Evolutionary conservation across 2,888 invertebrate species (phyloP).

Genomic region (Mamestra brassicae): DNA sequence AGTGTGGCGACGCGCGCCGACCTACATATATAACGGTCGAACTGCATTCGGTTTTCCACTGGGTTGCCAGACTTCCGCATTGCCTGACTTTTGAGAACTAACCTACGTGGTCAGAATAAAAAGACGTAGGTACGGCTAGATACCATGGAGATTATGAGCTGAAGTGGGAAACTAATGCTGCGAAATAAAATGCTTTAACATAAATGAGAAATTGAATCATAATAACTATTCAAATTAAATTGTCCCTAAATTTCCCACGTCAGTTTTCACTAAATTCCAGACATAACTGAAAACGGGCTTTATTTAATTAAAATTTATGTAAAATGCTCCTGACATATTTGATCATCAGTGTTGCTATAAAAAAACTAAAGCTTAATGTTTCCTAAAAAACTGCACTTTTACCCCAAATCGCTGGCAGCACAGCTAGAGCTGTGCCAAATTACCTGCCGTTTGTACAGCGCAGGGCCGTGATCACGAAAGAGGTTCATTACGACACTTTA

Average conservation of each 20-base stretch:
- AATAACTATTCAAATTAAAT: too few species aligned
- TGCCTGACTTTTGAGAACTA: constrained; percentile 38
- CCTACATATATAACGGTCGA: constrained; percentile 64
- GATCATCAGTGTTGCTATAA: too few species aligned
- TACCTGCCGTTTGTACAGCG: constrained; percentile 36
- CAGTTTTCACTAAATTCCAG: too few species aligned
- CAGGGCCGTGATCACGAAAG: constrained; percentile 61
- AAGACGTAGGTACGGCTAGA: not conserved
- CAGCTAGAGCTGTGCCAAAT: constrained; percentile 60
- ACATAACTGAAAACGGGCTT: not conserved
- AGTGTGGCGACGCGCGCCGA: constrained; percentile 53
- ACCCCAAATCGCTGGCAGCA: constrained; percentile 44
- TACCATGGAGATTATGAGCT: constrained; percentile 1
- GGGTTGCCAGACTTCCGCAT: constrained; percentile 44
- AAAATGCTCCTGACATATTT: too few species aligned
- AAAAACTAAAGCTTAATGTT: not conserved
- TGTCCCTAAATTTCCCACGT: too few species aligned
- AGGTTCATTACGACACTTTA: constrained; percentile 66
- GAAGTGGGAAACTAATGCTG: not conserved
- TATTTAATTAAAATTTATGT: too few species aligned
- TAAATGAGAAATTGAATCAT: not conserved
- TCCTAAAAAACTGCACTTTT: not conserved
- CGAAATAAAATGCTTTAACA: not conserved
- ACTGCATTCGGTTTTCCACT: constrained; percentile 44
- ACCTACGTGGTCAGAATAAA: constrained; percentile 40